A percentile compares a stretch with the other conserved stretches of the same genome.
phyloP scores from a whole-genome alignment of 1,140 invertebrate species.

The Oscheius sp. region DNA sequence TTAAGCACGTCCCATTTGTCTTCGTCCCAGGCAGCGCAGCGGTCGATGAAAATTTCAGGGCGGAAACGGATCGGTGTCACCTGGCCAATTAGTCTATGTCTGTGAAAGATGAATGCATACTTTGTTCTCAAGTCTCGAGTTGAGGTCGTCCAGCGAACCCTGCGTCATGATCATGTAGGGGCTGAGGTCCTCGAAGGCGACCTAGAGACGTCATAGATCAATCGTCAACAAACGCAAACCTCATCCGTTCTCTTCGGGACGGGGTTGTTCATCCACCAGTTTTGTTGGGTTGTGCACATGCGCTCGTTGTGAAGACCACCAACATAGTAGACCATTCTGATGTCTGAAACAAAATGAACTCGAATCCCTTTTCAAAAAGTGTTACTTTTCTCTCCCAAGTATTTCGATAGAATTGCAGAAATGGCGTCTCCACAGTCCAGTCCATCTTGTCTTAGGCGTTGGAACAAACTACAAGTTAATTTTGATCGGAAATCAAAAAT shows the following conservation, averaged over 20 bases:
- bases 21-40: slow-evolving; percentile 56
- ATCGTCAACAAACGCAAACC: background rate
- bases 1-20: slow-evolving; percentile 49
- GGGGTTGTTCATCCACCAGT: slow-evolving; percentile 21
- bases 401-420: slow-evolving; percentile 10
- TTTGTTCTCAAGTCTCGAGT: slow-evolving; percentile 19
- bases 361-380: background rate
- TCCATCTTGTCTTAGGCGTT: slow-evolving; percentile 12
- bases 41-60: slow-evolving; percentile 58
- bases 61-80: slow-evolving; percentile 54
- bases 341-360: slow-evolving; percentile 17
- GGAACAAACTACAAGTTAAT: background rate
- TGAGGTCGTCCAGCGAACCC: slow-evolving; percentile 28
- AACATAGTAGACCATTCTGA: slow-evolving; percentile 7
- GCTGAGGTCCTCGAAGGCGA: slow-evolving; percentile 24
- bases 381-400: slow-evolving; percentile 9
- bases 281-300: slow-evolving; percentile 18
- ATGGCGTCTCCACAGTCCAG: slow-evolving; percentile 32
- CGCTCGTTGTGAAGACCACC: slow-evolving; percentile 8
- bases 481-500: background rate
- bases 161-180: slow-evolving; percentile 38
- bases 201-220: background rate
- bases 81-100: slow-evolving; percentile 4
- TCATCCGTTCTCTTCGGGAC: slow-evolving; percentile 31
- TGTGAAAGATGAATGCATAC: slow-evolving; percentile 3